Percentiles rank a stretch among this genome's conserved stretches.
Conservation (phyloP, 2,888 invertebrate species). For the Coecobrya sp. region DNA sequence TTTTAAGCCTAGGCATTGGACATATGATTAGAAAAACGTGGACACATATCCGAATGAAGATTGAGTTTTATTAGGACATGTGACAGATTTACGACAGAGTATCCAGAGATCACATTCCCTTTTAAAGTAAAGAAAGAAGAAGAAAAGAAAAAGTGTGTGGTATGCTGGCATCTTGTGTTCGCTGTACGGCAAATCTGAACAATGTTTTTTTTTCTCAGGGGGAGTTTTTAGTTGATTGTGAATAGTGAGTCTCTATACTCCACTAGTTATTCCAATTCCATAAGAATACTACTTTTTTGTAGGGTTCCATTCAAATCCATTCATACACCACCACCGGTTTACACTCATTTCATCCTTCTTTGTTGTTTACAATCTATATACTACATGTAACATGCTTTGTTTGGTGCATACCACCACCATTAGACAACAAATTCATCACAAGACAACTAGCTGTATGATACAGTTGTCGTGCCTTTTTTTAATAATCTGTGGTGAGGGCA, state of each 20-base stretch:
- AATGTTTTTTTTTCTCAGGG: constrained; percentile 41
- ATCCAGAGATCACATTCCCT: constrained; percentile 79
- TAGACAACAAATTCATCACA: constrained; percentile 24
- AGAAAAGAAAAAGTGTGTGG: constrained; percentile 49
- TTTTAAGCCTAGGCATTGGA: constrained; percentile 71
- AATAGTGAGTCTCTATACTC: constrained; percentile 1
- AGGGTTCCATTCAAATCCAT: constrained; percentile 5
- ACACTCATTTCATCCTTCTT: constrained; percentile 2
- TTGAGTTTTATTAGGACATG: constrained; percentile 81
- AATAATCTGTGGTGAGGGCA: constrained; percentile 52
- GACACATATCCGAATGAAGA: constrained; percentile 79
- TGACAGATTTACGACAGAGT: constrained; percentile 80
- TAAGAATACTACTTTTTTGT: constrained; percentile 1
- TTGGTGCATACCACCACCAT: not conserved
- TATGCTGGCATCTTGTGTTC: constrained; percentile 3
- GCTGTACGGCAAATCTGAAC: constrained; percentile 7
- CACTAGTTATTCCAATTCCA: not conserved
- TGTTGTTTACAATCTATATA: not conserved
- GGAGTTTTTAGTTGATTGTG: constrained; percentile 30
- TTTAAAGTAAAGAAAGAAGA: constrained; percentile 63
- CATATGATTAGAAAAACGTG: constrained; percentile 79
- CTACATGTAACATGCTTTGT: no score
- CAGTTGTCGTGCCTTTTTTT: constrained; percentile 54
- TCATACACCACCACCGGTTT: constrained; percentile 33
- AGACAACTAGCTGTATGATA: not conserved